phyloP scores from a whole-genome alignment of 1,140 invertebrate species.

The Triops longicaudatus region DNA sequence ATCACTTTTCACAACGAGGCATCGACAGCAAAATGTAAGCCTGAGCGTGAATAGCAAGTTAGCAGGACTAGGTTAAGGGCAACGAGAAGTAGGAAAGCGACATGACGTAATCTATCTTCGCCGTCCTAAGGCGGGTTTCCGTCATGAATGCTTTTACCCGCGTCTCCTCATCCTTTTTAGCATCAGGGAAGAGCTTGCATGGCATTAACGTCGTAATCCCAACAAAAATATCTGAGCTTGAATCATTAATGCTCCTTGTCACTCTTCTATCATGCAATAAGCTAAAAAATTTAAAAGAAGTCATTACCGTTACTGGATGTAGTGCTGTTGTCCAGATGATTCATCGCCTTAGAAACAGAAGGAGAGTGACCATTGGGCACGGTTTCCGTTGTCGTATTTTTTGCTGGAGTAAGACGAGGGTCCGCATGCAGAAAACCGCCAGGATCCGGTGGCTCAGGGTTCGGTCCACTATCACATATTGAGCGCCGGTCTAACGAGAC shows the following conservation, averaged over 20 bases:
- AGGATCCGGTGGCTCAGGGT: conserved; percentile 10
- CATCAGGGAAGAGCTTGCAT: no score
- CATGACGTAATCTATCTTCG: conserved; percentile 5
- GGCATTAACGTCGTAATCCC: no score
- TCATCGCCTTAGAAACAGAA: not conserved
- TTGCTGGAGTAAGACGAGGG: not conserved
- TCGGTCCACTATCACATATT: not conserved
- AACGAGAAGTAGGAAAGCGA: not conserved
- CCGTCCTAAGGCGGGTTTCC: not conserved
- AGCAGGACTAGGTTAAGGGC: conserved; percentile 1
- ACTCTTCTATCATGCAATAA: not conserved
- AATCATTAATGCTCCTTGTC: not conserved
- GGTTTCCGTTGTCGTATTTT: not conserved
- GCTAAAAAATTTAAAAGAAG: not conserved
- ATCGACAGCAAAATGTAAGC: not conserved
- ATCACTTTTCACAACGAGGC: not conserved
- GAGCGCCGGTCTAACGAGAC: not conserved
- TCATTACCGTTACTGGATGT: not conserved
- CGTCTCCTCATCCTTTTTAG: not conserved
- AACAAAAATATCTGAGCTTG: not conserved
- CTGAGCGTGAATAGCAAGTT: conserved; percentile 8
- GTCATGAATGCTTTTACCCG: not conserved
- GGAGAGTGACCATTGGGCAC: not conserved
- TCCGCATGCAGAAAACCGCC: conserved; percentile 5
- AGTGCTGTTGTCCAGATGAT: not conserved